phyloP scores from a whole-genome alignment of 1,140 invertebrate species.

The Eupeodes corollae region DNA sequence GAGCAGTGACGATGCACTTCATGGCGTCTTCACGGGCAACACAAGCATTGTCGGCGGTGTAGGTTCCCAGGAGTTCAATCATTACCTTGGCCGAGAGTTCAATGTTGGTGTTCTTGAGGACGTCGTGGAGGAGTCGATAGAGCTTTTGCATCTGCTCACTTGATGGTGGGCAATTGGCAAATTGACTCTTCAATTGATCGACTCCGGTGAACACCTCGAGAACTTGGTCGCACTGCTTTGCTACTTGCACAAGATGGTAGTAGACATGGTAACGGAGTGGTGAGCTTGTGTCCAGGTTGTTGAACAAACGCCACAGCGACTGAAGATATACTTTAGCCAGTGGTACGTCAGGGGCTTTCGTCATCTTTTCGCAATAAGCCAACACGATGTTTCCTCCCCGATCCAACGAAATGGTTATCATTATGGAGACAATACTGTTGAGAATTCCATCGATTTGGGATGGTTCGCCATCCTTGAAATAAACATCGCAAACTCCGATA shows the following conservation, averaged over 20 bases:
- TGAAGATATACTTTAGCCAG: slow-evolving; percentile 69
- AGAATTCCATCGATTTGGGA: slow-evolving; percentile 69
- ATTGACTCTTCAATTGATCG: slow-evolving; percentile 73
- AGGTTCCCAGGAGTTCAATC: slow-evolving; percentile 90
- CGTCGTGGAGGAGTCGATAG: slow-evolving; percentile 78
- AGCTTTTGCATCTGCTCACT: slow-evolving; percentile 89
- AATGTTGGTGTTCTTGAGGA: slow-evolving; percentile 59
- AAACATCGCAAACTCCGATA: slow-evolving; percentile 84
- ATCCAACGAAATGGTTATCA: slow-evolving; percentile 76
- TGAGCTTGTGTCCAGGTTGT: slow-evolving; percentile 75
- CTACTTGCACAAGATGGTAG: slow-evolving; percentile 78
- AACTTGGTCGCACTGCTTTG: slow-evolving; percentile 74
- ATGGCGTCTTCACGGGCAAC: slow-evolving; percentile 93
- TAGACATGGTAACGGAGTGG: slow-evolving; percentile 85
- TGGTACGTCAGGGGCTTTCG: slow-evolving; percentile 78
- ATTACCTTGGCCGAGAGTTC: slow-evolving; percentile 90
- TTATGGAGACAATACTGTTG: slow-evolving; percentile 86
- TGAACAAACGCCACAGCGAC: slow-evolving; percentile 82
- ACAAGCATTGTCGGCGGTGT: slow-evolving; percentile 92
- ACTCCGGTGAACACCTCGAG: slow-evolving; percentile 67
- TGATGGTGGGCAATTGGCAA: slow-evolving; percentile 68
- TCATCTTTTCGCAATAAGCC: slow-evolving; percentile 86
- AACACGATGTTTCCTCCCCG: slow-evolving; percentile 82
- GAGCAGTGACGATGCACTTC: slow-evolving; percentile 86
- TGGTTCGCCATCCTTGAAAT: slow-evolving; percentile 77